Evolutionary conservation across 2,113 vertebrate species (phyloP), one percentile per base, ranked within the genome.

Genomic region (Barbus barbus): DNA sequence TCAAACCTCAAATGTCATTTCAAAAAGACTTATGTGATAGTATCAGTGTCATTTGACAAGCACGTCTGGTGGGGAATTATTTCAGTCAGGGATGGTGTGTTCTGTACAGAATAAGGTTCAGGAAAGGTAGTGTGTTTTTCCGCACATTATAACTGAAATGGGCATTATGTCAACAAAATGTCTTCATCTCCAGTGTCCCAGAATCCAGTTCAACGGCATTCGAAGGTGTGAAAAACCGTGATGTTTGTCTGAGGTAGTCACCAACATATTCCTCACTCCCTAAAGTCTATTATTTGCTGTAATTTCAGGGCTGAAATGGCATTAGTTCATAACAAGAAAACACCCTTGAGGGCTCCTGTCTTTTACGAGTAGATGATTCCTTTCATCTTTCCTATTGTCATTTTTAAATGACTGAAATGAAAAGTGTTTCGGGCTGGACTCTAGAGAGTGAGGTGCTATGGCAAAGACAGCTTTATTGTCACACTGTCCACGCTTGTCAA

Each of bases 1-100:
- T 61, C 38, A 61, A 65, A 84, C 56, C 31, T 41, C 44, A 69
- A 12, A 53, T 78, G 56, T 65, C 86, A 84, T 87, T 87, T 85
- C 18, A 16, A 31, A 61, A 63, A 48, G 69, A 44, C 16, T 51
- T 24, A 33, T 74, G 51, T 67, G 9, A 36, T 63, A 53, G 24
- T n/a, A 71, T 85, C 31, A 72, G 33, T 65, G 81, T 56, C 33
- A 38, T 83, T 83, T 60, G 16, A 41, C 33, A 61, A 9, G 13
- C 11, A 24, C 3, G 33, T 78, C 11, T 38, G 31, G 31, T 67
- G 63, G 8, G 33, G 16, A 67, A 67, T 67, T 58, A 58, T n/a
- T 58, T 20, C 33, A 36, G 16, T 2, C 8, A 36, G 33, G 5
- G 18, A 67, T 4, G 0, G 36, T 24, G 1, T 14, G 69, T 7